Evolutionary conservation across 2,113 vertebrate genomes (phyloP), one percentile per base, ranked within the genome.

Genomic region (Spea multiplicata): DNA sequence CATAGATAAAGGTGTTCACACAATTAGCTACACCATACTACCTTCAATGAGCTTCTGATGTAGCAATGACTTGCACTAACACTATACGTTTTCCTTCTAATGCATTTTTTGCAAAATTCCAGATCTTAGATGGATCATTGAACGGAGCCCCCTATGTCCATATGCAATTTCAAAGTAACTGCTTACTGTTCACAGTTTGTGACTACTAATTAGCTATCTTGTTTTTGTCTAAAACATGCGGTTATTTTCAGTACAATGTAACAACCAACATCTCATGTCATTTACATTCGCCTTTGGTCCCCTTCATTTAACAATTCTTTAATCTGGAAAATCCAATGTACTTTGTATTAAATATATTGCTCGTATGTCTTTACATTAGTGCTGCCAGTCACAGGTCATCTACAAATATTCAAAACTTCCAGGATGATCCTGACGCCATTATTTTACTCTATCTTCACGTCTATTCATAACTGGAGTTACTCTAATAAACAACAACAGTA

Each of bases 401-500:
- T 48, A 59, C 70, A 67, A 30, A 73, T 79, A 79, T 73, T 73
- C 57, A 73, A 79, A 50, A 66, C 50, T 52, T 61, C 45, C 50
- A 47, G 65, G 48, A 59, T 59, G n/a, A 73, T 80, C 62, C 14
- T 61, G 4, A 16, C 64, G 13, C 12, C 61, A 47, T 55, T 57
- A 69, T 80, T 61, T 68, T 67, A 80, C 64, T 57, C 17, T 45
- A 52, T 48, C n/a, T 52, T 48, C 6, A 66, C 6, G 53, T 68
- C 12, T 80, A 66, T 68, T 80, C 68, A 73, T 80, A 80, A 80
- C 77, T 73, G 47, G 77, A 17, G 72, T 72, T 73, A 73, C 16
- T 59, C 10, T 53, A 59, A 44, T 17, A 45, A 67, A 57, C 16
- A 73, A 66, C 53, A 67, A 17, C 71, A 73, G 49, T 53, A 64